Evolutionary conservation across 2,797 vertebrate species (phyloP).

Genomic region (Chanos chanos): DNA sequence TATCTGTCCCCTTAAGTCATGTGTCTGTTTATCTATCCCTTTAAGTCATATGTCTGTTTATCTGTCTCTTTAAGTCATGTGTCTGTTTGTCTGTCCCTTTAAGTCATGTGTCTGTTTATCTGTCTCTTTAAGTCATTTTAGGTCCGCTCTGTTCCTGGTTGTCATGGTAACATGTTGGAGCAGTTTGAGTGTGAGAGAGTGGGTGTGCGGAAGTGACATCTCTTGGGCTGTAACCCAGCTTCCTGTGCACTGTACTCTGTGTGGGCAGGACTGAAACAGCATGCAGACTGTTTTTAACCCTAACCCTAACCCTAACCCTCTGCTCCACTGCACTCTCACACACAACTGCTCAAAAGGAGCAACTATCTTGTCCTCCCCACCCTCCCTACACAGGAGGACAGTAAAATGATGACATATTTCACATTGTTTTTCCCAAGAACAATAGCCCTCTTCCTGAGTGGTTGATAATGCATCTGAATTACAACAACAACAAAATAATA

Average conservation of each 20-base stretch:
- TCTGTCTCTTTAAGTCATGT: neutral
- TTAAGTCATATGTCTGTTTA: slow-evolving; percentile 26
- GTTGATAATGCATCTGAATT: too few species aligned
- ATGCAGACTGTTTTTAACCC: too few species aligned
- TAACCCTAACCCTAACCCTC: too few species aligned
- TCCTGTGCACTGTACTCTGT: slow-evolving; percentile 25
- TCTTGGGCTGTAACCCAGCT: slow-evolving; percentile 42
- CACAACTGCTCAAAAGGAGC: too few species aligned
- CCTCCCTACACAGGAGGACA: too few species aligned
- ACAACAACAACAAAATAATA: too few species aligned
- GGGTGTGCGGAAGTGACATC: slow-evolving; percentile 53
- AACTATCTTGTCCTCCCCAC: too few species aligned
- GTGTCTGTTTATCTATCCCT: slow-evolving; percentile 11
- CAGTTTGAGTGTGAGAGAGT: slow-evolving; percentile 44
- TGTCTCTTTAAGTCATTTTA: slow-evolving; percentile 25
- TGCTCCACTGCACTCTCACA: too few species aligned
- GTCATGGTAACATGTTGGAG: slow-evolving; percentile 43
- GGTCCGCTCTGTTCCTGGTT: slow-evolving; percentile 29
- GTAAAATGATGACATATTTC: too few species aligned
- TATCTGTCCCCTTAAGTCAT: neutral
- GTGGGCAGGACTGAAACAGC: too few species aligned
- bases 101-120: slow-evolving; percentile 10
- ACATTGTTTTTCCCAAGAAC: too few species aligned
- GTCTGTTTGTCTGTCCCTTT: neutral
- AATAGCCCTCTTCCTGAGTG: too few species aligned